phyloP scores from a whole-genome alignment of 1,140 invertebrate genomes.

The Wasmannia auropunctata region DNA sequence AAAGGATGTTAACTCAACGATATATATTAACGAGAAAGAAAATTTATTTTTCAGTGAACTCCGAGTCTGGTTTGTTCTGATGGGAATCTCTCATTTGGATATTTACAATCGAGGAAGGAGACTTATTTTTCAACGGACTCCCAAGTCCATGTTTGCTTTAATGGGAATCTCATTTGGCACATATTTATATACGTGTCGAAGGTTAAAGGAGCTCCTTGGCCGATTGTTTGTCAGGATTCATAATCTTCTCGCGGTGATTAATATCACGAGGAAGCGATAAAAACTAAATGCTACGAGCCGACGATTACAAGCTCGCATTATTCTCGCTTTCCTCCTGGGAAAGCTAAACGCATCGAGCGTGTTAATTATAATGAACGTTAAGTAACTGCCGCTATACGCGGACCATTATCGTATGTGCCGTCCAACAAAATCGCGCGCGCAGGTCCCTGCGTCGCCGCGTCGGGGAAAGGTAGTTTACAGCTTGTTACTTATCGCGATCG shows the following conservation, averaged over 20 bases:
- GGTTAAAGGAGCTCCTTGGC: slow-evolving; percentile 21
- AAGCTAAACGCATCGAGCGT: slow-evolving; percentile 83
- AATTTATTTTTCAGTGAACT: not conserved
- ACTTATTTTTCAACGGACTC: not conserved
- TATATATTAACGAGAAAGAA: not conserved
- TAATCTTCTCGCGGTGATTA: slow-evolving; percentile 58
- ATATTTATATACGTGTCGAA: not conserved
- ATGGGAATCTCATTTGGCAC: not conserved
- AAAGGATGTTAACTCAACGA: no score
- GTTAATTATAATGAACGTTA: slow-evolving; percentile 85
- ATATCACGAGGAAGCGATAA: slow-evolving; percentile 71
- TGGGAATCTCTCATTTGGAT: not conserved
- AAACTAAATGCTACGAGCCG: slow-evolving; percentile 75
- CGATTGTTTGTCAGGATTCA: slow-evolving; percentile 41
- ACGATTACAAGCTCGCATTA: slow-evolving; percentile 82
- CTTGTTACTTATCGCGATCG: slow-evolving; percentile 74
- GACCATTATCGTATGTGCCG: slow-evolving; percentile 69
- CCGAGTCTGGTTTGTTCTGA: not conserved
- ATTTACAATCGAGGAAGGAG: not conserved
- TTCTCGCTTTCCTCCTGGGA: slow-evolving; percentile 85
- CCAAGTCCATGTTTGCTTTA: not conserved
- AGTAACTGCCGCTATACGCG: slow-evolving; percentile 77
- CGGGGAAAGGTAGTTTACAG: slow-evolving; percentile 73
- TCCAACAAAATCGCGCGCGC: slow-evolving; percentile 70
- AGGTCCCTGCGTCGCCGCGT: slow-evolving; percentile 61